phyloP scores from a whole-genome alignment of 92 coral and sea anemone genomes.

The Palythoa heliodiscus region DNA sequence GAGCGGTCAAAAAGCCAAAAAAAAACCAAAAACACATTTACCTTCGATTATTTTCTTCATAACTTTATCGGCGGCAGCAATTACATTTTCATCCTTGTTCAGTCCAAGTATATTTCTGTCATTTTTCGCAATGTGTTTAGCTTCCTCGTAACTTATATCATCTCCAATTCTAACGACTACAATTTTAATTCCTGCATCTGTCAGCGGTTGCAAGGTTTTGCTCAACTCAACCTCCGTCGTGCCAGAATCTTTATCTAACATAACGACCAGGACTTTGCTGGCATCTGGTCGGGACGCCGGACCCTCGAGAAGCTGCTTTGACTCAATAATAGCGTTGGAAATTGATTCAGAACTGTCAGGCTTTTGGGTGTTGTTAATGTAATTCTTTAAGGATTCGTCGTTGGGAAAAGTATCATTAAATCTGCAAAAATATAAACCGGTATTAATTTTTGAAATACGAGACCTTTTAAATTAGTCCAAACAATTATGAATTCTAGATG shows the following conservation, averaged over 20 bases:
- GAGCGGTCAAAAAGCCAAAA: not conserved
- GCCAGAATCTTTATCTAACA: slow-evolving; percentile 29
- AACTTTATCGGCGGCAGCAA: slow-evolving; percentile 1
- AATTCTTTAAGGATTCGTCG: slow-evolving; percentile 15
- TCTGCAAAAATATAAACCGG: not conserved
- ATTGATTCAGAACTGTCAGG: slow-evolving; percentile 8
- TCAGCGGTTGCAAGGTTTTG: slow-evolving; percentile 17
- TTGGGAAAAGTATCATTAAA: slow-evolving; percentile 38
- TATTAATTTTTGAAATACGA: not conserved
- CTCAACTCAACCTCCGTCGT: not conserved
- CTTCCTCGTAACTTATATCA: not conserved
- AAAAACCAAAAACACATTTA: not conserved
- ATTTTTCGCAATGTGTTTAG: not conserved
- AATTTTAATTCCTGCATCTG: slow-evolving; percentile 22
- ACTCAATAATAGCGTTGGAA: slow-evolving; percentile 5
- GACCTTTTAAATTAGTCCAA: too few relatives aligned
- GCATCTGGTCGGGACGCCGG: not conserved
- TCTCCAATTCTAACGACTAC: slow-evolving; percentile 24
- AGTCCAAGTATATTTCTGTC: not conserved
- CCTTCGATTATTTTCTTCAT: slow-evolving; percentile 32
- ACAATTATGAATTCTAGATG: too few relatives aligned
- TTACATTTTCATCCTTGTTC: not conserved
- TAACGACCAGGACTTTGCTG: slow-evolving; percentile 13
- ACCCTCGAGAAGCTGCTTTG: slow-evolving; percentile 20
- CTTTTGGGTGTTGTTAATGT: slow-evolving; percentile 1